These are phyloP conservation scores for Vesta saturnalis DNA, from an alignment of 2,888 invertebrate genomes.

Conservation along the genomic window DNA sequence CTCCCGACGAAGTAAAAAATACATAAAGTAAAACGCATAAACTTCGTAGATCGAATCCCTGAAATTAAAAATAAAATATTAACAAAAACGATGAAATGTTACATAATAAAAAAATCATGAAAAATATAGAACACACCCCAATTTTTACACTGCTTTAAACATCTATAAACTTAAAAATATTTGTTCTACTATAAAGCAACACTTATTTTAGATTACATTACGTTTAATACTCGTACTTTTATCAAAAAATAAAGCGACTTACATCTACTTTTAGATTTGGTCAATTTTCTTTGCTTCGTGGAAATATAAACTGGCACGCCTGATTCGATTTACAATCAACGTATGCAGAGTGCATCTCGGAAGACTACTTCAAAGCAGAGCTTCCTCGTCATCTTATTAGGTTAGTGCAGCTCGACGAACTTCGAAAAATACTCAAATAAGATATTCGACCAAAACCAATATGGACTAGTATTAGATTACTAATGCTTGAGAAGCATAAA, in stretches of 20 bases:
- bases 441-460: constrained; percentile 46
- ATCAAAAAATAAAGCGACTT: constrained; percentile 12
- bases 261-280: constrained; percentile 49
- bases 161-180: too few relatives aligned
- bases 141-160: too few relatives aligned
- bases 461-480: constrained; percentile 30
- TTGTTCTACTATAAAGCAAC: too few relatives aligned
- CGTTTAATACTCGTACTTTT: not conserved
- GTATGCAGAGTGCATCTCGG: constrained; percentile 54
- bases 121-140: too few relatives aligned
- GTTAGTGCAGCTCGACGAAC: constrained; percentile 50
- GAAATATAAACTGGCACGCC: constrained; percentile 56
- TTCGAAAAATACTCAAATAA: constrained; percentile 50
- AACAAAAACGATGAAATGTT: too few relatives aligned
- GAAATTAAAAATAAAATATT: too few relatives aligned
- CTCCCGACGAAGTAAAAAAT: too few relatives aligned
- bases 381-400: constrained; percentile 49
- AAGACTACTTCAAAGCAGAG: constrained; percentile 51
- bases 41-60: too few relatives aligned
- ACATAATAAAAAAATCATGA: too few relatives aligned
- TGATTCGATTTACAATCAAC: constrained; percentile 59
- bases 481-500: constrained; percentile 16
- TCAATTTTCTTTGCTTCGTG: constrained; percentile 53
- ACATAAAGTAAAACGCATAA: too few relatives aligned
- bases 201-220: too few relatives aligned